Percentiles rank a stretch among this genome's conserved stretches.
phyloP scores from a whole-genome alignment of 2,888 invertebrate species.

The Matsumyia berberina region DNA sequence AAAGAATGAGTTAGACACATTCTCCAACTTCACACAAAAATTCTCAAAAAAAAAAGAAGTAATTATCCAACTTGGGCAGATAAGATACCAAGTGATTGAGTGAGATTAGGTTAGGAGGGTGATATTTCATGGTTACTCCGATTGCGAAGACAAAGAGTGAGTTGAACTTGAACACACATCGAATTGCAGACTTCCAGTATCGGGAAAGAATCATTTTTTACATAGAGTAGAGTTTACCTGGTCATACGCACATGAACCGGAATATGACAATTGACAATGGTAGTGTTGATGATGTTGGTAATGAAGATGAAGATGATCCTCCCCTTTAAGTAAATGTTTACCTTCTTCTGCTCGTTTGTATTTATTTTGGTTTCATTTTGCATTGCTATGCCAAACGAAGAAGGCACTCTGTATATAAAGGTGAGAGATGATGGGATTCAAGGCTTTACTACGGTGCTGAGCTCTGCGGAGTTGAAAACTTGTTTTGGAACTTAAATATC shows the following conservation, averaged over 20 bases:
- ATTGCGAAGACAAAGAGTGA: constrained; percentile 28
- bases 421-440: constrained; percentile 51
- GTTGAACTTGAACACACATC: not conserved
- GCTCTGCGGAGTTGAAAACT: constrained; percentile 45
- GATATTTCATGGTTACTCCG: constrained; percentile 17
- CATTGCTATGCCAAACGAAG: constrained; percentile 12
- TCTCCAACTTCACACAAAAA: not conserved
- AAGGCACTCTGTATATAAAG: constrained; percentile 24
- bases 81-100: constrained; percentile 49
- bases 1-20: not conserved
- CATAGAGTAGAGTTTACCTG: not conserved
- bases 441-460: constrained; percentile 40
- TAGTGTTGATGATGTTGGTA: constrained; percentile 17
- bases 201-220: not conserved
- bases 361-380: constrained; percentile 29
- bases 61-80: constrained; percentile 1
- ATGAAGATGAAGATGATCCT: constrained; percentile 40
- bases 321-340: constrained; percentile 48
- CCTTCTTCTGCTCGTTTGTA: constrained; percentile 19
- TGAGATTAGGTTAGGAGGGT: constrained; percentile 64
- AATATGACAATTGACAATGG: constrained; percentile 19
- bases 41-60: not conserved
- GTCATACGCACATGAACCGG: not conserved
- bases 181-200: constrained; percentile 6
- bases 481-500: constrained; percentile 61